Evolutionary conservation across 2,113 vertebrate genomes (phyloP).

Genomic region (Aphelocoma coerulescens): DNA sequence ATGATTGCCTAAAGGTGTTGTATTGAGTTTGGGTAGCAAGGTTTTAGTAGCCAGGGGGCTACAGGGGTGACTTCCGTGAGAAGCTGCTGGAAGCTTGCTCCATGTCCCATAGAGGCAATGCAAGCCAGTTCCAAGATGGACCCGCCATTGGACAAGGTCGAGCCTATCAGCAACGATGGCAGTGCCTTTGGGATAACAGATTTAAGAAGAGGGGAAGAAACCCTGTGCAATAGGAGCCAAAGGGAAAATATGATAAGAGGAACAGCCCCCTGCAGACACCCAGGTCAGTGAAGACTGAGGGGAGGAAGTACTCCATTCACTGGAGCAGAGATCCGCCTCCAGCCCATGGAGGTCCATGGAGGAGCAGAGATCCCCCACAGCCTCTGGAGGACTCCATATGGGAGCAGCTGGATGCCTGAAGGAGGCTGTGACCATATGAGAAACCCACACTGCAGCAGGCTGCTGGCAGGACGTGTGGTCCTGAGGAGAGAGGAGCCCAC

Average conservation of each 20-base stretch:
- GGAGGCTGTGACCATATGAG: not conserved
- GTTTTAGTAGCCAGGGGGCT: not conserved
- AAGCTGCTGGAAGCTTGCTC: not conserved
- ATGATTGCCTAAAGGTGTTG: not conserved
- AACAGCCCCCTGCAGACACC: not conserved
- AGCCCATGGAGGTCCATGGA: too few species aligned
- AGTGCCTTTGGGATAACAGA: not conserved
- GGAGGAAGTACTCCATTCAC: too few species aligned
- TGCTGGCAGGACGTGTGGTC: not conserved
- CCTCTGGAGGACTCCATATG: not conserved
- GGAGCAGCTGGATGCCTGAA: not conserved
- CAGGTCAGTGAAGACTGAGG: not conserved
- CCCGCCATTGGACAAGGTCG: not conserved
- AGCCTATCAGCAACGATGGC: not conserved
- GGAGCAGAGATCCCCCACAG: not conserved
- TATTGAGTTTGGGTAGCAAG: not conserved
- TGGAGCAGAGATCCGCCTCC: not conserved
- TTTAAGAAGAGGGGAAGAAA: not conserved
- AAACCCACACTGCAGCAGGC: not conserved
- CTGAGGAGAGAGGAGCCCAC: not conserved
- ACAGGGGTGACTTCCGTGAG: not conserved
- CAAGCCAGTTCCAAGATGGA: not conserved
- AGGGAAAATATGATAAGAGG: not conserved
- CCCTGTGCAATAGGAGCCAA: not conserved
- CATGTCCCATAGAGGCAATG: not conserved